Base-by-base conservation (phyloP, 1,140 invertebrate species). In the Arctopsyche grandis region DNA sequence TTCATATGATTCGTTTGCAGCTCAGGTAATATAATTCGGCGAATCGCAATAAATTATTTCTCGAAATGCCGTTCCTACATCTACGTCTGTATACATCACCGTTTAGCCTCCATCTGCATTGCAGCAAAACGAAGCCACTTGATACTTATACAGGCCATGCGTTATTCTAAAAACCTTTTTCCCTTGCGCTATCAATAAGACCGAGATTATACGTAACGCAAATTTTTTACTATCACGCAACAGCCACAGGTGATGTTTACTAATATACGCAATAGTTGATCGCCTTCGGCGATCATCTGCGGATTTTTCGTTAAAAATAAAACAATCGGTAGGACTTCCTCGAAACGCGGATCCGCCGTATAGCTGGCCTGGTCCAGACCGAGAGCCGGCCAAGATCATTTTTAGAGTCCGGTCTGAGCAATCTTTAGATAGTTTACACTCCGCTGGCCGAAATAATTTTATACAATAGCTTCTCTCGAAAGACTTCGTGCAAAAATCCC, bases 351-450 rank as follows among this genome's bases (percentile, higher is more conserved):
- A 66, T 66, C 63, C 63, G 24, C 58, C 58, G 21, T 60, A 60
- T 22, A 22, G 58, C 71, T 74, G 76, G 29, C 76, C 63, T 70
- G 60, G 76, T 48, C 63, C 9, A 58, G 60, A 69, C 52, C 48
- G 78, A 48, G 69, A 66, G 52, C 73, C 76, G 75, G 81, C 81
- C 81, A 80, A 81, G 78, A 82, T 79, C 81, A 80, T 78, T 80
- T 82, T 82, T 82, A 82, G 81, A 82, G 81, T 63, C 21, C 66
- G 66, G 60, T 69, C 78, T 78, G 75, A 71, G 66, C 78, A 78
- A 75, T 77, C 81, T 80, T 81, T 60, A 44, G 75, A 70, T 75
- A 74, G 46, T 74, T 48, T 74, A 74, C 71, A 74, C 71, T 21
- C 48, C 38, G 44, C 80, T 21, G 74, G 77, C 78, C 75, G 60